A percentile compares a stretch with the other conserved stretches of the same genome.
phyloP scores from a whole-genome alignment of 2,797 vertebrate genomes.

The Aselliscus stoliczkanus region DNA sequence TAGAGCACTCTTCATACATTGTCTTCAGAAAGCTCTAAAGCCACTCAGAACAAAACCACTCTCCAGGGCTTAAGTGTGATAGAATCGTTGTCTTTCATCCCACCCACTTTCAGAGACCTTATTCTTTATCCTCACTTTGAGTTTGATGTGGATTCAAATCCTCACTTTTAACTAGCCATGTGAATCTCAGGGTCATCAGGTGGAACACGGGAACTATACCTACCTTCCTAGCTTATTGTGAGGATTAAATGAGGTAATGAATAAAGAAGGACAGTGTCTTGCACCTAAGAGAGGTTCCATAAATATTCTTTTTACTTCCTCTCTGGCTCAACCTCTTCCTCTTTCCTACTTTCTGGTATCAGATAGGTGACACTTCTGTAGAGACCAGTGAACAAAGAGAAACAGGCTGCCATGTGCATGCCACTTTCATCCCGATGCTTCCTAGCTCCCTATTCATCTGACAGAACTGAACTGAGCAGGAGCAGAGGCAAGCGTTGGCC shows the following conservation, averaged over 20 bases:
- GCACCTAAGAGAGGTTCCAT: neutral
- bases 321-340: neutral
- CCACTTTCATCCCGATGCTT: accelerated
- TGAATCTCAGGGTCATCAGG: neutral
- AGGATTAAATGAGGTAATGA: neutral
- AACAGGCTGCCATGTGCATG: too few relatives aligned
- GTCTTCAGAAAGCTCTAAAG: neutral
- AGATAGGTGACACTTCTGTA: neutral
- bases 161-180: neutral
- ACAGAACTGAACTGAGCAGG: neutral
- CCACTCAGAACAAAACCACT: neutral
- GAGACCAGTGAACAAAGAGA: neutral
- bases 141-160: neutral
- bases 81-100: neutral
- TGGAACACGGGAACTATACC: neutral
- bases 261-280: neutral
- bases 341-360: neutral
- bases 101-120: neutral
- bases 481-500: accelerated
- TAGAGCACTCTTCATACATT: neutral
- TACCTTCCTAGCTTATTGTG: too few relatives aligned
- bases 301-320: neutral
- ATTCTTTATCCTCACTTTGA: neutral
- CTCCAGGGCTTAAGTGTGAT: neutral
- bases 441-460: accelerated